Percentiles rank a stretch among this genome's conserved stretches.
Evolutionary conservation across 2,888 invertebrate genomes (phyloP).

Genomic region (Drosophila yooni): DNA sequence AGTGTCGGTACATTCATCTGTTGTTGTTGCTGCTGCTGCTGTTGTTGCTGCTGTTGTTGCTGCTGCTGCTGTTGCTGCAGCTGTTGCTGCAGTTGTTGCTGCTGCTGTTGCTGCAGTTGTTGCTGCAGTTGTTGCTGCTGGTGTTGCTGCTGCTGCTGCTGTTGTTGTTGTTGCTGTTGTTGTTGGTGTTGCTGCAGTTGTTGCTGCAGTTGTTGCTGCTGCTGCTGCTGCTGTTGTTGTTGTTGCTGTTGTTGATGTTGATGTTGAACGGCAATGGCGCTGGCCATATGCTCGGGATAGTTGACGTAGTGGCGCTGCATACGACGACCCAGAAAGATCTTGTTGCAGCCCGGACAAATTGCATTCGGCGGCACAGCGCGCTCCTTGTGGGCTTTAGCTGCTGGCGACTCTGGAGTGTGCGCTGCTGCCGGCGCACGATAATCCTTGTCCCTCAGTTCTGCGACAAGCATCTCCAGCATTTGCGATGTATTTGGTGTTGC

Average conservation of each 20-base stretch:
- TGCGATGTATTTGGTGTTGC: slow-evolving; percentile 49
- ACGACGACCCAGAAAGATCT: slow-evolving; percentile 83
- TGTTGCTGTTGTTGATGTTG: slow-evolving; percentile 14
- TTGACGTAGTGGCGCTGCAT: slow-evolving; percentile 82
- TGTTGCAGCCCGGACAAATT: slow-evolving; percentile 83
- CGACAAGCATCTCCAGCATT: slow-evolving; percentile 66
- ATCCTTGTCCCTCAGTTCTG: slow-evolving; percentile 72
- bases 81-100: rapidly evolving
- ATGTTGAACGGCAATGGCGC: slow-evolving; percentile 22
- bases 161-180: slow-evolving; percentile 4
- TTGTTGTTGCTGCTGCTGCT: slow-evolving; percentile 4
- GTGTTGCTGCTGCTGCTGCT: slow-evolving; percentile 1
- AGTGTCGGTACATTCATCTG: slow-evolving; percentile 55
- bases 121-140: background rate
- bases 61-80: slow-evolving; percentile 14
- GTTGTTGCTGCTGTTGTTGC: background rate
- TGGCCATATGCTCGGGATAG: slow-evolving; percentile 82
- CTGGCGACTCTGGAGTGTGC: background rate
- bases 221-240: slow-evolving; percentile 1
- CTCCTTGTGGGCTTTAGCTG: slow-evolving; percentile 1
- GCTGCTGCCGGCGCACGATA: slow-evolving; percentile 44
- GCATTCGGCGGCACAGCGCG: slow-evolving; percentile 76
- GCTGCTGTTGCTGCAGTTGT: background rate
- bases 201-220: background rate
- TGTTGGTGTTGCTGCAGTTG: background rate